phyloP scores from a whole-genome alignment of 2,888 invertebrate species.

The Pantelozetes paolii region DNA sequence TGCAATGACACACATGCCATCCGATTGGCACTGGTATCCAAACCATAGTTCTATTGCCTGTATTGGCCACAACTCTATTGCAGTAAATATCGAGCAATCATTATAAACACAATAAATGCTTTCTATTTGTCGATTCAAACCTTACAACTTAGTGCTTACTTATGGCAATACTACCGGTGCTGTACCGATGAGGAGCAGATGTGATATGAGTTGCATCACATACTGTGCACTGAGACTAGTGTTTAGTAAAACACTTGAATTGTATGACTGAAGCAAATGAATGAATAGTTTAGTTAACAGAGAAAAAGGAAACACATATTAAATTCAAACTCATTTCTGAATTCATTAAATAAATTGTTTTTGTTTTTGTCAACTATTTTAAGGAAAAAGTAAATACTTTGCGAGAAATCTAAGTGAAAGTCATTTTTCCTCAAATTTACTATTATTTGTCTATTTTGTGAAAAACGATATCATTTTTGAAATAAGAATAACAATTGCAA shows the following conservation, averaged over 20 bases:
- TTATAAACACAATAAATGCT: conserved; percentile 1
- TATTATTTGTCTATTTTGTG: conserved; percentile 10
- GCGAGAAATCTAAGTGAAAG: background rate
- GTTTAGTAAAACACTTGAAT: background rate
- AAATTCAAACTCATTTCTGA: conserved; percentile 13
- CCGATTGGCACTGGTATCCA: background rate
- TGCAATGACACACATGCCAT: conserved; percentile 4
- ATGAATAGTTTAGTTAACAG: background rate
- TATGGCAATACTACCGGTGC: background rate
- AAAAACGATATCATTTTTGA: conserved; percentile 22
- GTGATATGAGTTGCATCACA: background rate
- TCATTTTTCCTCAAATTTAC: background rate
- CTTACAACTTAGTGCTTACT: conserved; percentile 18
- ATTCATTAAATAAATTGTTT: conserved; percentile 32
- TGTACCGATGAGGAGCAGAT: conserved; percentile 6
- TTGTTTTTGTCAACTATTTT: background rate
- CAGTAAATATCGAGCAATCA: conserved; percentile 24
- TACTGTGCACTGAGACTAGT: background rate
- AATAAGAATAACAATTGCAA: conserved; percentile 27
- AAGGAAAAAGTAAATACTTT: conserved; percentile 25
- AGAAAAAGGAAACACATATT: background rate
- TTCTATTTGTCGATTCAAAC: conserved; percentile 23
- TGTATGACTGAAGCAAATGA: background rate
- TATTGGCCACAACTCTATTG: background rate
- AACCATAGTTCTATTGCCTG: background rate